Percentiles rank a stretch among this genome's conserved stretches.
Evolutionary conservation across 2,113 vertebrate genomes (phyloP).

Genomic region (Xiphophorus hellerii): DNA sequence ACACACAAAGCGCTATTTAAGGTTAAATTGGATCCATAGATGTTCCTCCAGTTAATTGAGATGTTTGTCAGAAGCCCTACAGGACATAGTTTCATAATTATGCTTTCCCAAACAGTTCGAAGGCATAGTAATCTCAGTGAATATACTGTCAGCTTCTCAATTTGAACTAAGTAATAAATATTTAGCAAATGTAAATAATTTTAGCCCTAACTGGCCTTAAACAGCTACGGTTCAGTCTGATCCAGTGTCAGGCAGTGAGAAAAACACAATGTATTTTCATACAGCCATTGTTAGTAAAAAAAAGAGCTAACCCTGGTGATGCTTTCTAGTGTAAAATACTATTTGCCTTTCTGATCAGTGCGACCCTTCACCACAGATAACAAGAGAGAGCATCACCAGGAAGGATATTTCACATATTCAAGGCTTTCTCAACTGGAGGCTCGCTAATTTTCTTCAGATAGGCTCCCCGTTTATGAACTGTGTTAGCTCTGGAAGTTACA

Average conservation of each 20-base stretch:
- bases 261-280: not conserved
- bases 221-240: too few relatives aligned
- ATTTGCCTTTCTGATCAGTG: constrained; percentile 36
- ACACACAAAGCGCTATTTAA: too few relatives aligned
- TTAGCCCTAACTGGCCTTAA: not conserved
- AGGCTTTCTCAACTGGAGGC: constrained; percentile 60
- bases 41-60: too few relatives aligned
- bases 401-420: constrained; percentile 42
- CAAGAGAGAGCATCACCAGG: constrained; percentile 12
- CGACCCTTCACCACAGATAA: constrained; percentile 9
- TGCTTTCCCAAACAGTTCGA: too few relatives aligned
- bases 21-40: too few relatives aligned
- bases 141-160: too few relatives aligned
- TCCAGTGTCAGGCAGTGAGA: not conserved
- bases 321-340: constrained; percentile 42
- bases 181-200: not conserved
- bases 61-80: too few relatives aligned
- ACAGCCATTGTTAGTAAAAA: constrained; percentile 8
- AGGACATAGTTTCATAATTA: too few relatives aligned
- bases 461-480: constrained; percentile 63
- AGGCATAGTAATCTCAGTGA: too few relatives aligned
- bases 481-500: constrained; percentile 68
- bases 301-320: constrained; percentile 37
- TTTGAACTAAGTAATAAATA: too few relatives aligned
- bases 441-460: constrained; percentile 46